Evolutionary conservation across 2,113 vertebrate genomes (phyloP), one percentile per base, ranked within the genome.

Genomic region (Caranx melampygus): DNA sequence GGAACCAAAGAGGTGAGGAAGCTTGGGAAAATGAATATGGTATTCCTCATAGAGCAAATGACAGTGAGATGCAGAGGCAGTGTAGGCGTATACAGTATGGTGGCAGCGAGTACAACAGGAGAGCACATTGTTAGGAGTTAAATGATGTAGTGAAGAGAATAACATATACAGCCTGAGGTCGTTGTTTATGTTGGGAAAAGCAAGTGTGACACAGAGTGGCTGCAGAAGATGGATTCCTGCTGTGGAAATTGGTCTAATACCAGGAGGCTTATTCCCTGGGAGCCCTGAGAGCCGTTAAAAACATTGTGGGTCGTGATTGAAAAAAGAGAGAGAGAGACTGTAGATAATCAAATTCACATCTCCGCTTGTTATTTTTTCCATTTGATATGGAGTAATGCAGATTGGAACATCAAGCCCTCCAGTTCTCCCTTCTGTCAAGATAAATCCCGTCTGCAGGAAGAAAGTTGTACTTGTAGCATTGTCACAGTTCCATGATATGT

Each of bases 161-260:
- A 89, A 72, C 76, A 65, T 49, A 78, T 74, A 86, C 82, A 79
- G 89, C 91, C 91, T 3, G 37, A 57, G 88, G 92, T 91, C 57
- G 62, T 88, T 89, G 88, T 88, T 85, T 86, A 77, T 74, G 88
- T 87, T 31, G 85, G 78, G 86, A 81, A 79, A 86, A 87, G 88
- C 78, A 73, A 84, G 73, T 75, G 87, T 90, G 88, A 87, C 86
- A 81, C 86, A 64, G 35, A 2, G 49, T 31, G 55, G 72, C 79
- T 68, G 80, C 79, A 72, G 65, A 87, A 90, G 86, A 92, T 89
- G 84, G 91, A 92, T 92, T 90, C 79, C 85, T 79, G 59, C 16
- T 58, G 82, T 86, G 84, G 78, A 92, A 93, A 93, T 85, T 81
- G 86, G 78, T 87, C 70, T 83, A 86, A 88, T 89, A 86, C 84